A percentile compares a stretch with the other conserved stretches of the same genome.
Conservation (phyloP, 2,797 vertebrate genomes). For the Notoglanidium macrostoma region DNA sequence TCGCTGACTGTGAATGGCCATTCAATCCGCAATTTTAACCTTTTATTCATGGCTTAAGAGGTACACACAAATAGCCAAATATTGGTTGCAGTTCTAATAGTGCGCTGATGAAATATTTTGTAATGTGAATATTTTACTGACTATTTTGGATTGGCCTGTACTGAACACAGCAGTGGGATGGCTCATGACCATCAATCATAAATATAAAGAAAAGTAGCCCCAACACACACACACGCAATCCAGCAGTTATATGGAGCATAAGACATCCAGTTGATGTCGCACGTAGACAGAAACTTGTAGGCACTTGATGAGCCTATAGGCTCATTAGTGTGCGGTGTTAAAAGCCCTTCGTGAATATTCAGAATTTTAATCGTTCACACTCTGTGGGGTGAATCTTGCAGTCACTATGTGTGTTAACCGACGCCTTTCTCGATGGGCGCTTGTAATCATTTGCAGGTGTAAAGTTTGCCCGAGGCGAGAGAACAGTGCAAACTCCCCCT, state of each 20-base stretch:
- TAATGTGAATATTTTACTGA: neutral
- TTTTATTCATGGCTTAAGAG: neutral
- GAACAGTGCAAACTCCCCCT: conserved; percentile 31
- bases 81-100: neutral
- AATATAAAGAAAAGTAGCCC: neutral
- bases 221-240: neutral
- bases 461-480: conserved; percentile 50
- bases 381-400: conserved; percentile 34
- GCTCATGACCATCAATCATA: neutral
- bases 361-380: conserved; percentile 49
- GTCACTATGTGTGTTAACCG: conserved; percentile 60
- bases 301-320: conserved; percentile 8
- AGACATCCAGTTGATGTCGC: neutral
- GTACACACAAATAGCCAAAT: neutral
- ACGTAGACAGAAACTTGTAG: conserved; percentile 23
- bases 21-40: neutral
- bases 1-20: neutral
- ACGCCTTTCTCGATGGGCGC: conserved; percentile 63
- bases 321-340: conserved; percentile 64
- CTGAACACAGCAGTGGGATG: neutral
- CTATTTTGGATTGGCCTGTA: neutral
- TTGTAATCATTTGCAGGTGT: conserved; percentile 71
- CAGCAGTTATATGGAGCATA: neutral
- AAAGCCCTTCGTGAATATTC: conserved; percentile 60
- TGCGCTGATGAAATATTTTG: neutral